Base-by-base conservation (phyloP, 1,140 invertebrate genomes). In the Tribolium madens region DNA sequence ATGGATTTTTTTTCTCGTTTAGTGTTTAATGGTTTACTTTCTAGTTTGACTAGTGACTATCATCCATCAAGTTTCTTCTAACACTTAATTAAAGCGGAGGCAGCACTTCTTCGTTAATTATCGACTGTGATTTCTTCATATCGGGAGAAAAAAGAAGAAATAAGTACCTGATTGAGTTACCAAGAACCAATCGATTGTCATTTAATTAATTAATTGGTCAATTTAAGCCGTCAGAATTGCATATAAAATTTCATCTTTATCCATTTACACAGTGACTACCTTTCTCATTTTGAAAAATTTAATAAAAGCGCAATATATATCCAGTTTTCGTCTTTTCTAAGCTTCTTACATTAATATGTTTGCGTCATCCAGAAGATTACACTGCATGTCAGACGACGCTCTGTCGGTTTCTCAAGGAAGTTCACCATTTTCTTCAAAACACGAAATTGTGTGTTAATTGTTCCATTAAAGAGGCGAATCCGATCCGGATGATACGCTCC, bases 41-140 rank as follows among this genome's bases (percentile, higher is more conserved):
- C 57, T 64, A 64, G 10, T 31, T 12, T 9, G 57, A 33, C 57
- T 64, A 64, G n/a, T 9, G 57, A 33, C 57, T 64, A 64, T 14
- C 57, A 64, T 64, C 57, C 57, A 64, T 64, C 57, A 64, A 64
- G 14, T 64, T 64, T 64, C 18, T 64, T 33, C 57, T 64, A 64
- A 64, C 13, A 4, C n/a, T 64, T 64, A 64, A 64, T 64, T 64
- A 64, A 57, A 64, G 57, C 21, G 57, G 21, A 33, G 26, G 57
- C 26, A 12, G 57, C 14, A 33, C 26, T 64, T 64, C 57, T 31
- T 18, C 10, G 21, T 64, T 64, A 64, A 33, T 64, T 33, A 64
- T 64, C 52, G 15, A 21, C 14, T 31, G 14, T 64, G 57, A 64
- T 64, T 64, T 64, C 57, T 64, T 64, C 57, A 64, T 64, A 64